Conservation (phyloP, 2,113 vertebrate species). For the Lagenorhynchus albirostris region DNA sequence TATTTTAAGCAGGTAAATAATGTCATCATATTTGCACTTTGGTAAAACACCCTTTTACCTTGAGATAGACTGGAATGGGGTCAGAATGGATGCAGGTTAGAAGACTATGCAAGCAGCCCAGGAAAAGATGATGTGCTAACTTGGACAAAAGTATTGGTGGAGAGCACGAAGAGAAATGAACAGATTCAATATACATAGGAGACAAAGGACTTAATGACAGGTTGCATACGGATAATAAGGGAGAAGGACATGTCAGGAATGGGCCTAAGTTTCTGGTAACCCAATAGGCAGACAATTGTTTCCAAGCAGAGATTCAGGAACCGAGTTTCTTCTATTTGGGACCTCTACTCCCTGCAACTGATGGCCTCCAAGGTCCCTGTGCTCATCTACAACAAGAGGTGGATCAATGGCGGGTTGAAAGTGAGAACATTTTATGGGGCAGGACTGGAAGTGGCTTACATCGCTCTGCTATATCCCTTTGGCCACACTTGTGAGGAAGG, state of each 20-base stretch:
- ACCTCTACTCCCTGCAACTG: not conserved
- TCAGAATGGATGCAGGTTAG: not conserved
- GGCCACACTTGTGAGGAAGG: not conserved
- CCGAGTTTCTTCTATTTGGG: not conserved
- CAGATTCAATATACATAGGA: not conserved
- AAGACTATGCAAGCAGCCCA: not conserved
- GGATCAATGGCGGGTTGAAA: not conserved
- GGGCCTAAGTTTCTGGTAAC: not conserved
- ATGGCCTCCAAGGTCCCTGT: not conserved
- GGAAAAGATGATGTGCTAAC: not conserved
- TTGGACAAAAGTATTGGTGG: not conserved
- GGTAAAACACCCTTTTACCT: not conserved
- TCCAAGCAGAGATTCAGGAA: not conserved
- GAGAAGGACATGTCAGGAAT: not conserved
- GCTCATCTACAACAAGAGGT: not conserved
- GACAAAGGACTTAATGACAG: not conserved
- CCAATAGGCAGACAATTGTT: not conserved
- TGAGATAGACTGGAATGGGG: not conserved
- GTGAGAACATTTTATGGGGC: not conserved
- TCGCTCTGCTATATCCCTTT: not conserved
- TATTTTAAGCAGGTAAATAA: not conserved
- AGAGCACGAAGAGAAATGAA: not conserved
- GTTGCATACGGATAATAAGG: not conserved
- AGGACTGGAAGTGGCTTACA: not conserved
- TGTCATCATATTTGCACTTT: not conserved